Conservation (phyloP, 1,140 invertebrate species). For the Drosophila albomicans region DNA sequence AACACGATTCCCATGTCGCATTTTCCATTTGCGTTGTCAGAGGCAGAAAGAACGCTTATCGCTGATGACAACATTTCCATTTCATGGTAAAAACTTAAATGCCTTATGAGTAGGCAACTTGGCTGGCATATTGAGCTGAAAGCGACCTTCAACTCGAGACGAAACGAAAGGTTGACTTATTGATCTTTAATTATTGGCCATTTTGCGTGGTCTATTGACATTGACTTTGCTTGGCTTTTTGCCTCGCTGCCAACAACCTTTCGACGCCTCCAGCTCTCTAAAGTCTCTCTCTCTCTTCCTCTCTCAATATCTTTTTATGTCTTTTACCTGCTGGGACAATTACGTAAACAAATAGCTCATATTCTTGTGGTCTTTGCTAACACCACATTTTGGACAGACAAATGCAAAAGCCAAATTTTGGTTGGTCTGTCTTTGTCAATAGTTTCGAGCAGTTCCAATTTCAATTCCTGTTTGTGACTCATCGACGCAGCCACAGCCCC, state of each 20-base stretch:
- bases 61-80: slow-evolving; percentile 39
- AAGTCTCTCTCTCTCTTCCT: background rate
- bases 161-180: slow-evolving; percentile 38
- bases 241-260: slow-evolving; percentile 51
- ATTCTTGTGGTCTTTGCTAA: background rate
- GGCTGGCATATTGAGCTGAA: slow-evolving; percentile 3
- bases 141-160: slow-evolving; percentile 15
- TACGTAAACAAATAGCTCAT: slow-evolving; percentile 14
- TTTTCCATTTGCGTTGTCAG: slow-evolving; percentile 35
- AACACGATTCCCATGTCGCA: slow-evolving; percentile 18
- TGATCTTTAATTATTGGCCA: slow-evolving; percentile 69
- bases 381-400: slow-evolving; percentile 3
- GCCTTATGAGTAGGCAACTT: slow-evolving; percentile 23
- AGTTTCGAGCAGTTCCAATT: slow-evolving; percentile 48
- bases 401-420: slow-evolving; percentile 8
- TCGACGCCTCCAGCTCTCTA: slow-evolving; percentile 1
- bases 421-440: background rate
- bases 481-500: slow-evolving; percentile 38
- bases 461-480: slow-evolving; percentile 77
- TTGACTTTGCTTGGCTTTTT: slow-evolving; percentile 56
- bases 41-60: slow-evolving; percentile 52
- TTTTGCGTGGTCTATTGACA: slow-evolving; percentile 32
- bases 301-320: slow-evolving; percentile 25
- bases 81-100: slow-evolving; percentile 19
- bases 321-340: slow-evolving; percentile 13